A percentile compares a stretch with the other conserved stretches of the same genome.
Conservation (phyloP, 2,888 invertebrate species). For the Muscina levida region DNA sequence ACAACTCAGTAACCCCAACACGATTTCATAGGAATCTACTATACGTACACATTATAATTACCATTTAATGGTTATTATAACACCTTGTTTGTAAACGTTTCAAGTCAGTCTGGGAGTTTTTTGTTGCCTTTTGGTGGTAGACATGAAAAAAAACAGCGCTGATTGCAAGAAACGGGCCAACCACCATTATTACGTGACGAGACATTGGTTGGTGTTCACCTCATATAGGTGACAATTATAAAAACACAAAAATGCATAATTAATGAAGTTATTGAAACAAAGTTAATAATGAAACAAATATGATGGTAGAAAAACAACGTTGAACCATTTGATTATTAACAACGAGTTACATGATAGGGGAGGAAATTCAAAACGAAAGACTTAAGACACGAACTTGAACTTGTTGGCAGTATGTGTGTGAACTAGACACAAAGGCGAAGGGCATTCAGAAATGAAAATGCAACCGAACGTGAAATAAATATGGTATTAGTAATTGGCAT, state of each 20-base stretch:
- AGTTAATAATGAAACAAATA: too few species aligned
- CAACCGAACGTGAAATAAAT: too few species aligned
- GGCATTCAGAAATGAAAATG: not conserved
- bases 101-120: too few species aligned
- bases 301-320: not conserved
- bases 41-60: not conserved
- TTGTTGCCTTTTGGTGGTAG: conserved; percentile 25
- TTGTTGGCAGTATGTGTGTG: conserved; percentile 2
- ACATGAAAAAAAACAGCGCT: too few species aligned
- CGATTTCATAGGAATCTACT: not conserved
- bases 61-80: not conserved
- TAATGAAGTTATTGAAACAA: conserved; percentile 23
- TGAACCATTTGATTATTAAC: not conserved
- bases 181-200: conserved; percentile 55
- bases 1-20: not conserved
- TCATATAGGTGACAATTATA: conserved; percentile 41
- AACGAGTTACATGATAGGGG: not conserved
- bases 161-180: conserved; percentile 27
- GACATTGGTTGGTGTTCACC: conserved; percentile 33
- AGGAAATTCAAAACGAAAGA: not conserved
- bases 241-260: conserved; percentile 34
- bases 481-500: too few species aligned
- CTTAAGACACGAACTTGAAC: conserved; percentile 47
- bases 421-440: not conserved
- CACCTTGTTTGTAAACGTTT: conserved; percentile 7